Percentiles rank a stretch among this genome's conserved stretches.
phyloP scores from a whole-genome alignment of 1,140 invertebrate species.

The Monochamus saltuarius region DNA sequence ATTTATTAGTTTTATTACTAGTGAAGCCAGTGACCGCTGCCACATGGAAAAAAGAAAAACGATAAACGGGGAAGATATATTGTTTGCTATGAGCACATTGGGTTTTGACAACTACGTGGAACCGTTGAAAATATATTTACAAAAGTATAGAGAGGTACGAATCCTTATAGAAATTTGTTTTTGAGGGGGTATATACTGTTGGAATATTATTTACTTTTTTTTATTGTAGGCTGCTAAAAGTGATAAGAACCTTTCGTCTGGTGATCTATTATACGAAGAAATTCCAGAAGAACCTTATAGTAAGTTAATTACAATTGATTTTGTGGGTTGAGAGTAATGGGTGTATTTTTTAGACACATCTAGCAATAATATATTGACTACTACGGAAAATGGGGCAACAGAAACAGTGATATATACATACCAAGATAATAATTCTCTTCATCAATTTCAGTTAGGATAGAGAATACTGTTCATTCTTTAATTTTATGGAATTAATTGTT shows the following conservation, averaged over 20 bases:
- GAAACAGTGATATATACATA: slow-evolving; percentile 51
- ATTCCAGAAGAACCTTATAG: slow-evolving; percentile 45
- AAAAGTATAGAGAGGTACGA: slow-evolving; percentile 90
- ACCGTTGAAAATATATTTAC: slow-evolving; percentile 92
- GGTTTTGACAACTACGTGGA: slow-evolving; percentile 99
- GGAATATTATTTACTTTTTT: slow-evolving; percentile 10
- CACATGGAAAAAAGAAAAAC: slow-evolving; percentile 98
- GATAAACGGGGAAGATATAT: slow-evolving; percentile 97
- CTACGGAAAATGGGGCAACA: slow-evolving; percentile 37
- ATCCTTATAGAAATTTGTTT: neutral
- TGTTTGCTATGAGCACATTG: slow-evolving; percentile 94
- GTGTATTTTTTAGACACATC: slow-evolving; percentile 42
- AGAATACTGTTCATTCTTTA: neutral
- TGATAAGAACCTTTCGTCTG: slow-evolving; percentile 46
- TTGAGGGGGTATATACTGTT: neutral
- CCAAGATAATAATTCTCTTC: slow-evolving; percentile 47
- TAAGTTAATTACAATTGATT: slow-evolving; percentile 37
- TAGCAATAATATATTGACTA: slow-evolving; percentile 33
- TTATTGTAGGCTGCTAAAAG: slow-evolving; percentile 47
- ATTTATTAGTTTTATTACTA: slow-evolving; percentile 99
- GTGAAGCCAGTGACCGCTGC: slow-evolving; percentile 95
- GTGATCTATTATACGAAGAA: slow-evolving; percentile 46
- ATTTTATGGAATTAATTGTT: too few species aligned
- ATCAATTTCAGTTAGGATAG: slow-evolving; percentile 49
- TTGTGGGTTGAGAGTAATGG: slow-evolving; percentile 10